Evolutionary conservation across 2,888 invertebrate genomes (phyloP).

Genomic region (Torymus texanus): DNA sequence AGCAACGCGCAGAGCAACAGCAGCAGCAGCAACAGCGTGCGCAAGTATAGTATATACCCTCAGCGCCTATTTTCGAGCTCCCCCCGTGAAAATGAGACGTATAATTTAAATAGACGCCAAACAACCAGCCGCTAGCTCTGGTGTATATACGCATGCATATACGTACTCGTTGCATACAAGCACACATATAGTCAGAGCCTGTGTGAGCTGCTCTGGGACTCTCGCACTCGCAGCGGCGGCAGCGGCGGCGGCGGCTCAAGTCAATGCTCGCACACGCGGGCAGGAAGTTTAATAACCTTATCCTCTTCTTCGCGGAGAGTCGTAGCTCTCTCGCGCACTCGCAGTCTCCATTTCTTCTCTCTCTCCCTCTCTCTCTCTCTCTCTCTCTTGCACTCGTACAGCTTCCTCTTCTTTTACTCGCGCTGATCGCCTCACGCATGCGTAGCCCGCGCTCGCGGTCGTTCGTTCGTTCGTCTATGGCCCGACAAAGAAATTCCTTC

Average conservation of each 20-base stretch:
- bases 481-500: conserved; percentile 70
- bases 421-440: conserved; percentile 27
- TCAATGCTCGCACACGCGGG: conserved; percentile 56
- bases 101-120: not conserved
- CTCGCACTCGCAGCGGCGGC: not conserved
- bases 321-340: conserved; percentile 38
- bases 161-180: no score
- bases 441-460: conserved; percentile 25
- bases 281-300: conserved; percentile 66
- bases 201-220: not conserved
- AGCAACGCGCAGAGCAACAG: no score
- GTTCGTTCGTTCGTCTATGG: conserved; percentile 55
- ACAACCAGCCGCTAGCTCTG: not conserved
- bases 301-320: conserved; percentile 56
- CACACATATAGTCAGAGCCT: not conserved
- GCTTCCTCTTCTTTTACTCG: conserved; percentile 44
- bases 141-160: no score
- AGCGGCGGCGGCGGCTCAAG: conserved; percentile 9
- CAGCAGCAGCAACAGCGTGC: no score
- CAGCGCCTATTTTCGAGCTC: no score
- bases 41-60: no score
- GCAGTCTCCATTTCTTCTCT: conserved; percentile 51
- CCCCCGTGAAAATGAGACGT: no score
- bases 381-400: not conserved
- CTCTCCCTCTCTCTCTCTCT: conserved; percentile 42